Percentiles rank a stretch among this genome's conserved stretches.
phyloP scores from a whole-genome alignment of 1,140 invertebrate species.

The Sinella curviseta region DNA sequence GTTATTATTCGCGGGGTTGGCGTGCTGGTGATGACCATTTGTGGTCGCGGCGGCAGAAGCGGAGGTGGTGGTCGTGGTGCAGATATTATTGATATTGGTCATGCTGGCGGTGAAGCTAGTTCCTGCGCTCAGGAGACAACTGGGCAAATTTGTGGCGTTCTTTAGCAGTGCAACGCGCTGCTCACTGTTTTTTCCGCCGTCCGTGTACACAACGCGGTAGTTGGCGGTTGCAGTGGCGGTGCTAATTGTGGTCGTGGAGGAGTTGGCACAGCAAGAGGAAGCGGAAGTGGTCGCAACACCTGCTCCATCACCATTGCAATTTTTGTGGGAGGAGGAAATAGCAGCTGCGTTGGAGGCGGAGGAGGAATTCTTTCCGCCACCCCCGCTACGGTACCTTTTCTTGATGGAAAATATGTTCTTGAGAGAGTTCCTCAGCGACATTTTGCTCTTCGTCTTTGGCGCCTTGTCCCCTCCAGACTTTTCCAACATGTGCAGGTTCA shows the following conservation, averaged over 20 bases:
- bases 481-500: slow-evolving; percentile 25
- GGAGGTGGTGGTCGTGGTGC: slow-evolving; percentile 1
- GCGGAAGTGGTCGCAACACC: neutral
- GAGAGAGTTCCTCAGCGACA: slow-evolving; percentile 49
- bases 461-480: slow-evolving; percentile 21
- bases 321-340: neutral
- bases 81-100: slow-evolving; percentile 10
- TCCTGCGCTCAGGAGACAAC: slow-evolving; percentile 8
- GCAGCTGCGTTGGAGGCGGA: neutral
- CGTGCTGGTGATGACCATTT: neutral
- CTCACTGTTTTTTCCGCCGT: slow-evolving; percentile 13
- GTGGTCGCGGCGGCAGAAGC: neutral
- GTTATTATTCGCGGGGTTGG: neutral
- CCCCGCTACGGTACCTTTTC: slow-evolving; percentile 50
- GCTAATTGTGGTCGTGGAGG: neutral
- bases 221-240: neutral
- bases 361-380: too few relatives aligned
- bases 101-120: neutral
- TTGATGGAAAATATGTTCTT: slow-evolving; percentile 53
- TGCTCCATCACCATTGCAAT: neutral
- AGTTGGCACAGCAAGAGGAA: slow-evolving; percentile 28
- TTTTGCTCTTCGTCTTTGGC: slow-evolving; percentile 44
- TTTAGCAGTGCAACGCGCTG: slow-evolving; percentile 24
- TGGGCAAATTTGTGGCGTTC: neutral
- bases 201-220: slow-evolving; percentile 22